Conservation (phyloP, 2,113 vertebrate genomes). For the Sinocyclocheilus anshuiensis region DNA sequence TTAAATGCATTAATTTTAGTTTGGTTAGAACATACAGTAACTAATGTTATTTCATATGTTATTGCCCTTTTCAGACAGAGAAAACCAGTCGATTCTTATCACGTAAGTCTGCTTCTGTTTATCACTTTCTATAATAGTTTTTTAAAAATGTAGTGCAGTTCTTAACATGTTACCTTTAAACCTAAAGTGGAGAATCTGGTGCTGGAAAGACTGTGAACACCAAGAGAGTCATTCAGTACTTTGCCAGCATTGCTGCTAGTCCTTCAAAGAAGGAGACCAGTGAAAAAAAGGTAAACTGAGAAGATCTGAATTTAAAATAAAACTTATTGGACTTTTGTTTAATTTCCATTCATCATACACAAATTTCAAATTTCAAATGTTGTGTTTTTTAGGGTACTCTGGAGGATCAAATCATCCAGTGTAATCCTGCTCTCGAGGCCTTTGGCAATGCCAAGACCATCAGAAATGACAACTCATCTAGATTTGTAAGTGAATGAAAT, state of each 20-base stretch:
- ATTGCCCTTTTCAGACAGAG: constrained; percentile 67
- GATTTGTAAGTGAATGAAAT: constrained; percentile 48
- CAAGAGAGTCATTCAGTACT: constrained; percentile 77
- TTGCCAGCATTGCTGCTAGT: constrained; percentile 67
- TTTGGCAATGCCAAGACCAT: constrained; percentile 61
- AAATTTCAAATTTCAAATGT: neutral
- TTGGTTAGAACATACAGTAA: neutral
- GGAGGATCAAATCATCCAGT: constrained; percentile 61
- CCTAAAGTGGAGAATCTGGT: constrained; percentile 33
- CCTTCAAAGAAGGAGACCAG: constrained; percentile 71
- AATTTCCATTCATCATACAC: neutral
- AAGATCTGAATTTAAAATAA: neutral
- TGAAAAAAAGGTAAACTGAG: constrained; percentile 38
- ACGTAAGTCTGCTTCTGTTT: constrained; percentile 71
- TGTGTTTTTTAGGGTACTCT: constrained; percentile 68
- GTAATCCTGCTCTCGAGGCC: constrained; percentile 59
- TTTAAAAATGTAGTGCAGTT: neutral
- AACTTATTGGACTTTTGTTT: neutral
- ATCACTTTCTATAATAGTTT: neutral
- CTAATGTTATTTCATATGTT: neutral
- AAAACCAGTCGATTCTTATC: constrained; percentile 85
- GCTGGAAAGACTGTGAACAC: constrained; percentile 88
- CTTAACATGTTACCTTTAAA: neutral
- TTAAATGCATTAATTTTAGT: neutral
- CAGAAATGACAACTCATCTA: constrained; percentile 54